Evolutionary conservation across 2,888 invertebrate genomes (phyloP).

Genomic region (Nephrotoma guestfalica): DNA sequence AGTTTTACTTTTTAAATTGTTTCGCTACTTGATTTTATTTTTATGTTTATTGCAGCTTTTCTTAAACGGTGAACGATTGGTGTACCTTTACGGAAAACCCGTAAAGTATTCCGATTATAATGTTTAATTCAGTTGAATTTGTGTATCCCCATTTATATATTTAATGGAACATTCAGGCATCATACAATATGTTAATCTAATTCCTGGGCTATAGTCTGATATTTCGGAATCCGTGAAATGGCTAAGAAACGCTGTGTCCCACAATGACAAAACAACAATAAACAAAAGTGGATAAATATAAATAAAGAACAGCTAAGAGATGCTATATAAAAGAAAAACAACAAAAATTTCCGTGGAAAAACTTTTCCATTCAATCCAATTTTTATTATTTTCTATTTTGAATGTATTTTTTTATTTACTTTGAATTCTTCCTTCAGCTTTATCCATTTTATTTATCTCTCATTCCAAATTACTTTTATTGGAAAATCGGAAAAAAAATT

Average conservation of each 20-base stretch:
- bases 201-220: neutral
- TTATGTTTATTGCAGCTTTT: neutral
- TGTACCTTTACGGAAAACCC: no score
- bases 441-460: neutral
- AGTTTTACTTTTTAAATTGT: neutral
- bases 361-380: neutral
- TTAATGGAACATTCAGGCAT: no score
- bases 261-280: neutral
- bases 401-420: neutral
- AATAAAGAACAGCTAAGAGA: neutral
- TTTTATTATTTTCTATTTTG: neutral
- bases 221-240: neutral
- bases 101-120: neutral
- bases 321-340: neutral
- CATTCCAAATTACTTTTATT: neutral
- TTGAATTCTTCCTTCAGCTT: neutral
- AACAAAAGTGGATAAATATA: neutral
- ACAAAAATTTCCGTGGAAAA: neutral
- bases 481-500: neutral
- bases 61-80: neutral
- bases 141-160: no score
- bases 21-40: neutral
- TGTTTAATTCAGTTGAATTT: neutral
- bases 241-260: neutral
- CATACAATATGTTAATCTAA: no score